phyloP scores from a whole-genome alignment of 2,113 vertebrate genomes.

The Bufo bufo region DNA sequence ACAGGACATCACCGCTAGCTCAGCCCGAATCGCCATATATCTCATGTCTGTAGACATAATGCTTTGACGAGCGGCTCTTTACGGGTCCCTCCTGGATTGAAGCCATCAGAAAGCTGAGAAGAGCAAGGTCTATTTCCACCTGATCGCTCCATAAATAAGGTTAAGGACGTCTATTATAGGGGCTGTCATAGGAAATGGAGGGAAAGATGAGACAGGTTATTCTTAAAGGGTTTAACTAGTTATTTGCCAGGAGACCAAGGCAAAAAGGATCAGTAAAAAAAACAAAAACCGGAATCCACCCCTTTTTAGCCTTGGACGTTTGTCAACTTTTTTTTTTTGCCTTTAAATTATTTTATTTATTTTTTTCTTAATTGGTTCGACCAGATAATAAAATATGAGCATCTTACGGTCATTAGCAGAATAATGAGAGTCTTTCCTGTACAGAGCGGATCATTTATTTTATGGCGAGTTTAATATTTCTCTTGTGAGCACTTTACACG shows the following conservation, averaged over 20 bases:
- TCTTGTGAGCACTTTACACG: not conserved
- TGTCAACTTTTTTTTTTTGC: not conserved
- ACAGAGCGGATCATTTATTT: not conserved
- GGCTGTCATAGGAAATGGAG: slow-evolving; percentile 49
- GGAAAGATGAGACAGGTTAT: slow-evolving; percentile 25
- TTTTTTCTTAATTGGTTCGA: not conserved
- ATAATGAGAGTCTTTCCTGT: slow-evolving; percentile 13
- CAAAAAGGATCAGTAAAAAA: not conserved
- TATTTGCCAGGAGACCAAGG: not conserved
- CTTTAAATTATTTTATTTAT: not conserved
- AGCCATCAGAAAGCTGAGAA: slow-evolving; percentile 51
- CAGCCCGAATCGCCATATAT: slow-evolving; percentile 8
- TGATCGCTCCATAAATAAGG: slow-evolving; percentile 56
- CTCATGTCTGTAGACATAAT: slow-evolving; percentile 33
- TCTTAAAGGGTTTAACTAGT: slow-evolving; percentile 33
- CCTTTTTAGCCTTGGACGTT: not conserved
- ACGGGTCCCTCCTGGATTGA: slow-evolving; percentile 54
- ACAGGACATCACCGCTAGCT: not conserved
- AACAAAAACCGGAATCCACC: not conserved
- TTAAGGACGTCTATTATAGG: slow-evolving; percentile 51
- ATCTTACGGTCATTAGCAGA: not conserved
- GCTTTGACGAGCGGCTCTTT: slow-evolving; percentile 50
- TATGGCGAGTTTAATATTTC: not conserved
- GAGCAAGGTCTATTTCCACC: slow-evolving; percentile 50
- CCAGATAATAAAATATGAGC: slow-evolving; percentile 2